Conservation (phyloP, 2,113 vertebrate species). For the Hippocampus guttulatus region DNA sequence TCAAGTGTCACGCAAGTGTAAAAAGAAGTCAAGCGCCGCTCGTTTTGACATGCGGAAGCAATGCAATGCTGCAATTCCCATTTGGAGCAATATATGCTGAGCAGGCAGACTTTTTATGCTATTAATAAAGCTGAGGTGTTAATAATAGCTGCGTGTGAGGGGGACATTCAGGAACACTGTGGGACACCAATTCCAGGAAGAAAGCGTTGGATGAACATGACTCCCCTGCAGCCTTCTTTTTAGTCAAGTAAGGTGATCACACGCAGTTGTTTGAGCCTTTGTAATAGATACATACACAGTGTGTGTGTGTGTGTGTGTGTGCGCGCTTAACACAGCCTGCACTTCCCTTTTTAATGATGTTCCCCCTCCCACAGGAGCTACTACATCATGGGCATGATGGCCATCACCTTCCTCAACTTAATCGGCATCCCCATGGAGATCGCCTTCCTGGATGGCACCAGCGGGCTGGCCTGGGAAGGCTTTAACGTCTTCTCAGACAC, state of each 20-base stretch:
- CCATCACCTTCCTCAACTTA: conserved; percentile 71
- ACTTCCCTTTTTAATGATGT: not conserved
- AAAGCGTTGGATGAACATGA: conserved; percentile 1
- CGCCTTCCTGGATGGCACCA: conserved; percentile 64
- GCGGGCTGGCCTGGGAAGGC: conserved; percentile 60
- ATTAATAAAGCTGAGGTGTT: conserved; percentile 1
- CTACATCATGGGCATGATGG: conserved; percentile 74
- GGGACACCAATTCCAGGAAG: conserved; percentile 1
- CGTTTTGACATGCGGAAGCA: not conserved
- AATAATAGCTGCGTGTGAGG: not conserved
- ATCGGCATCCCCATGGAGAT: conserved; percentile 75
- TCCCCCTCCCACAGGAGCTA: conserved; percentile 58
- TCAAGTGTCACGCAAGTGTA: not conserved
- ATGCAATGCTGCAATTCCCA: not conserved
- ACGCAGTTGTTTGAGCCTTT: conserved; percentile 44
- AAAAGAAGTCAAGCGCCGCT: not conserved
- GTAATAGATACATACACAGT: conserved; percentile 17
- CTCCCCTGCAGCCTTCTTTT: conserved; percentile 11
- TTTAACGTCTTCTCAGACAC: conserved; percentile 75
- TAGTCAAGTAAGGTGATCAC: conserved; percentile 39
- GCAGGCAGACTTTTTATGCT: not conserved
- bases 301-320: not conserved
- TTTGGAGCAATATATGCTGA: not conserved
- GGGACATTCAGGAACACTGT: not conserved
- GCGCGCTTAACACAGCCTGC: not conserved